These are phyloP conservation scores for Automeris io DNA, from an alignment of 2,888 invertebrate species.

Conservation along the genomic window DNA sequence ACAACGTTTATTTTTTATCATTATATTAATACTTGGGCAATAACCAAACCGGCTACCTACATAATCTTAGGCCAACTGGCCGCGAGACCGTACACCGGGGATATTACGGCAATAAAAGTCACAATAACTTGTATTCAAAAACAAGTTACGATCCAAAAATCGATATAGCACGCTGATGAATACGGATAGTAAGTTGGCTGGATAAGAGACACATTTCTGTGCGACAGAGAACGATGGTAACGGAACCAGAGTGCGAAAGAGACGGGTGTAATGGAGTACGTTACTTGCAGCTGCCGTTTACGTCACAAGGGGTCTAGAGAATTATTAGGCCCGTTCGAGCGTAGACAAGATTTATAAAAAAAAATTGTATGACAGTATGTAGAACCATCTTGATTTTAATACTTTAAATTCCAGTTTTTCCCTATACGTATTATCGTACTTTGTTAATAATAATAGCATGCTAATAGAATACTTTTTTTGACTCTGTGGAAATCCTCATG, in stretches of 20 bases:
- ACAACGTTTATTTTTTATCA: too few relatives aligned
- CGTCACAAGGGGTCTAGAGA: slow-evolving; percentile 66
- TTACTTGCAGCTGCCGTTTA: slow-evolving; percentile 70
- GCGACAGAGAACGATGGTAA: slow-evolving; percentile 33
- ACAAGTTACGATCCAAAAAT: slow-evolving; percentile 30
- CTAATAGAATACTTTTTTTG: too few relatives aligned
- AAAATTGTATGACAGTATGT: slow-evolving; percentile 22
- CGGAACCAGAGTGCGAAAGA: slow-evolving; percentile 34
- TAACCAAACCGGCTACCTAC: too few relatives aligned
- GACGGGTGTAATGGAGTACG: slow-evolving; percentile 49
- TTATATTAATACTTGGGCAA: too few relatives aligned
- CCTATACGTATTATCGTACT: too few relatives aligned
- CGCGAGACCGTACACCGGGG: too few relatives aligned
- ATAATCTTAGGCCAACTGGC: too few relatives aligned
- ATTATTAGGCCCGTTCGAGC: slow-evolving; percentile 60
- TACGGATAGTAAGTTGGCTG: slow-evolving; percentile 48
- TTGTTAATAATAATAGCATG: too few relatives aligned
- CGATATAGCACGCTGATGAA: slow-evolving; percentile 48
- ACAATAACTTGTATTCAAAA: slow-evolving; percentile 16
- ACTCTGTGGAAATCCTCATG: too few relatives aligned
- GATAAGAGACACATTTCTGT: slow-evolving; percentile 55
- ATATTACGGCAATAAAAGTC: slow-evolving; percentile 2
- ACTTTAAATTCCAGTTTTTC: too few relatives aligned
- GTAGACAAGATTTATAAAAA: slow-evolving; percentile 34
- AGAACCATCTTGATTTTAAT: too few relatives aligned